Base-by-base conservation (phyloP, 2,797 vertebrate genomes). In the Chiroxiphia lanceolata region DNA sequence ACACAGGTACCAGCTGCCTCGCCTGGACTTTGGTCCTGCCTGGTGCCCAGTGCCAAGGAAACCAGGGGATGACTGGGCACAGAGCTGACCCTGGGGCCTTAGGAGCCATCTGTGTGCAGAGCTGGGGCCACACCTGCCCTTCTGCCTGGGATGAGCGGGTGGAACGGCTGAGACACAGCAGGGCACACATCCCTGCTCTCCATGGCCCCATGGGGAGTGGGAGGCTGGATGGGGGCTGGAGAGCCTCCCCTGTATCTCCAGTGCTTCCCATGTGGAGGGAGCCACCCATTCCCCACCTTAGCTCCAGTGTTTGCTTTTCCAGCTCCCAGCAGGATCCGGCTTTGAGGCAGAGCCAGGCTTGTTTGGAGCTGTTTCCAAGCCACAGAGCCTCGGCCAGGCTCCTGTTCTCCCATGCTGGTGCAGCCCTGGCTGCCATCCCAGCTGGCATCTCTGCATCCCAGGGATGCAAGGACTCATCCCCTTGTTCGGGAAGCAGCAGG, bases 11-110 rank as follows among this genome's bases (percentile, higher is more conserved):
- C 0, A 0, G 23, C 78, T 84, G 78, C 75, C 17, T 64, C 0
- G 0, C 13, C n/a, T 90, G 94, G 87, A 94, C 96, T 96, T 96
- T 93, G 94, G 36, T 92, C 90, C 50, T 81, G 54, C 57, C 70
- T 14, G 6, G 38, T 89, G 82, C 31, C 75, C 53, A 33, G 54
- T 76, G 83, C 83, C 88, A 90, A 19, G 86, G 77, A 83, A 77
- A 26, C 25, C 3, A 10, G 85, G 51, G 51, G 27, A 71, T 10
- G 5, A 4, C 47, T 54, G 81, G 71, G 60, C 64, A 57, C 0
- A 2, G 34, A 76, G 48, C 64, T 2, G 13, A 59, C 44, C 9
- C 36, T 26, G 61, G 67, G 51, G 54, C 82, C 63, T 22, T 11
- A 2, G 25, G 36, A 82, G 47, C 44, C 1, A 6, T 15, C 45